A percentile compares a stretch with the other conserved stretches of the same genome.
Conservation (phyloP, 2,113 vertebrate species). For the Indicator indicator region DNA sequence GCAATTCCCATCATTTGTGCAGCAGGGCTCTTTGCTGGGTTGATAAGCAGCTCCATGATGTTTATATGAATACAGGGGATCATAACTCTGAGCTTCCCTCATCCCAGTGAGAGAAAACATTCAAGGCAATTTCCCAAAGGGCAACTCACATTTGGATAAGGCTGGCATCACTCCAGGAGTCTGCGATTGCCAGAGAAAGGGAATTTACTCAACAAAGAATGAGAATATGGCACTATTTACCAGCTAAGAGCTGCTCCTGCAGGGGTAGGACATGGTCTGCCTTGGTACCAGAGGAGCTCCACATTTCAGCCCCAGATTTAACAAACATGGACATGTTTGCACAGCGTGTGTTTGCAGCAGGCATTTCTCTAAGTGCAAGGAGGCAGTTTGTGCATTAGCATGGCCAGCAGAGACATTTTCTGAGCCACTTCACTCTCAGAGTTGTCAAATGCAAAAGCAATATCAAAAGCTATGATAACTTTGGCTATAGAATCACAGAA, state of each 20-base stretch:
- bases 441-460: conserved; percentile 2
- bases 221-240: conserved; percentile 11
- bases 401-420: conserved; percentile 18
- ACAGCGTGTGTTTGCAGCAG: conserved; percentile 31
- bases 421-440: neutral
- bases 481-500: neutral
- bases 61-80: conserved; percentile 13
- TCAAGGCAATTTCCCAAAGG: conserved; percentile 10
- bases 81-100: conserved; percentile 1
- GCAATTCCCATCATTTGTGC: neutral
- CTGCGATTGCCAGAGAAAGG: neutral
- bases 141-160: conserved; percentile 10
- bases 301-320: conserved; percentile 22
- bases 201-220: neutral
- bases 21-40: neutral
- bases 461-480: neutral
- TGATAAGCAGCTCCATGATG: neutral
- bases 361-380: conserved; percentile 29
- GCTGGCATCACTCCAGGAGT: conserved; percentile 1
- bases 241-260: conserved; percentile 10
- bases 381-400: conserved; percentile 28
- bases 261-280: neutral
- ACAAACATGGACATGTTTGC: conserved; percentile 37
- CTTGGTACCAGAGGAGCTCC: neutral
- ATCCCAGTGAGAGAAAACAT: neutral